Base-by-base conservation (phyloP, 1,140 invertebrate genomes). In the Metaphire vulgaris region DNA sequence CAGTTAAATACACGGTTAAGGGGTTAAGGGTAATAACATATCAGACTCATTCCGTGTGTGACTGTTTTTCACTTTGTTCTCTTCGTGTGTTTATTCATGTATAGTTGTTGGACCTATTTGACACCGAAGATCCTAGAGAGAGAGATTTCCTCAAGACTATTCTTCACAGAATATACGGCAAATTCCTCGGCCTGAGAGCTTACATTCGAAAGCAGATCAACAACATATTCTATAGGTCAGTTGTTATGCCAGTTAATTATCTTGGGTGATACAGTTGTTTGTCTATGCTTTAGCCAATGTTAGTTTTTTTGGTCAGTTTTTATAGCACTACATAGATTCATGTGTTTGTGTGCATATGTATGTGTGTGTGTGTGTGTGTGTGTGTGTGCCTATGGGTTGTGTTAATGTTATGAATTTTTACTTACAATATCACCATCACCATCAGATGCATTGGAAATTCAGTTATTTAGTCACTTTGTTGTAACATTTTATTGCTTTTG, bases 201-300 rank as follows among this genome's bases (percentile, higher is more conserved):
- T 87, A 84, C 80, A 88, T 88, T 77, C 82, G 86, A 75, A 87
- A 86, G 83, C 86, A 88, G 80, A 87, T 88, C 75, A 88, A 87
- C 82, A 86, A 87, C 80, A 87, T 86, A 80, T 88, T 87, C 83
- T 87, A 85, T 81, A 83, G 83, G 84, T 86, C 79, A 79, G 81
- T 79, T 0, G 68, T n/a, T 1, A 32, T 2, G 1, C 16, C 2
- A 31, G 26, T 71, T 71, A 31, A 21, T 29, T 14, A 15, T 15
- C 28, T 12, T 29, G 14, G 16, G 68, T 29, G 14, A 14, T 65
- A 26, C 26, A 15, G 56, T 65, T 65, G 14, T 65, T 14, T 65
- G 56, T 65, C 26, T 65, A 26, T 65, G 56, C 26, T 14, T 65
- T 14, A 15, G 56, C 26, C 14, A 15, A 15, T 65, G 56, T 65